A percentile compares a stretch with the other conserved stretches of the same genome.
These are phyloP conservation scores for Pseudocheirus occidentalis DNA, from an alignment of 2,797 vertebrate genomes.

Conservation along the genomic window DNA sequence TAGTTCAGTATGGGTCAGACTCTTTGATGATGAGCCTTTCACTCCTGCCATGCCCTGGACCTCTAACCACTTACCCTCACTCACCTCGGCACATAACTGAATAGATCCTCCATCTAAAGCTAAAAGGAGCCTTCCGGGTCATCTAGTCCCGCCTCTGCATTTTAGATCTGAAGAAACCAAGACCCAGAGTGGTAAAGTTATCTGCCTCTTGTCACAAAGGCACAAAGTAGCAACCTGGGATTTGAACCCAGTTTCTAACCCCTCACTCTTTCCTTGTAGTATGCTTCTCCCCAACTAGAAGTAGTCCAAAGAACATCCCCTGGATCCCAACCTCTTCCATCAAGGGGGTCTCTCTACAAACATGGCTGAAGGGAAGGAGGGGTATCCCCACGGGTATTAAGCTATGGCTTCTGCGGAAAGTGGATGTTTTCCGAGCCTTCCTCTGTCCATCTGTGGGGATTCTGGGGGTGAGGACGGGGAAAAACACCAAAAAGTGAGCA, in stretches of 20 bases:
- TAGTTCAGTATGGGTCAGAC: neutral
- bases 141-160: neutral
- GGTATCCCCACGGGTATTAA: neutral
- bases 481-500: neutral
- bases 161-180: neutral
- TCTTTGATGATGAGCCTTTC: neutral
- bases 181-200: neutral
- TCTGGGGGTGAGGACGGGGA: neutral
- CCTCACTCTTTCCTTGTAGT: neutral
- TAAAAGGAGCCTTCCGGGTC: neutral
- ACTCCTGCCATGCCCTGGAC: neutral
- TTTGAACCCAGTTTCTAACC: neutral
- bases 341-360: conserved; percentile 11
- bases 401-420: neutral
- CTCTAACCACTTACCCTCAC: conserved; percentile 2
- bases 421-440: neutral
- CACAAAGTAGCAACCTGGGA: neutral
- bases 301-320: conserved; percentile 23
- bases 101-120: neutral
- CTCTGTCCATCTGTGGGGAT: neutral
- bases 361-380: neutral
- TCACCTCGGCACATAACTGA: neutral
- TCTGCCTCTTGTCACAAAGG: neutral
- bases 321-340: conserved; percentile 20
- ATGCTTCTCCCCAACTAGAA: conserved; percentile 23